phyloP scores from a whole-genome alignment of 2,888 invertebrate species.

The Cetonia aurata region DNA sequence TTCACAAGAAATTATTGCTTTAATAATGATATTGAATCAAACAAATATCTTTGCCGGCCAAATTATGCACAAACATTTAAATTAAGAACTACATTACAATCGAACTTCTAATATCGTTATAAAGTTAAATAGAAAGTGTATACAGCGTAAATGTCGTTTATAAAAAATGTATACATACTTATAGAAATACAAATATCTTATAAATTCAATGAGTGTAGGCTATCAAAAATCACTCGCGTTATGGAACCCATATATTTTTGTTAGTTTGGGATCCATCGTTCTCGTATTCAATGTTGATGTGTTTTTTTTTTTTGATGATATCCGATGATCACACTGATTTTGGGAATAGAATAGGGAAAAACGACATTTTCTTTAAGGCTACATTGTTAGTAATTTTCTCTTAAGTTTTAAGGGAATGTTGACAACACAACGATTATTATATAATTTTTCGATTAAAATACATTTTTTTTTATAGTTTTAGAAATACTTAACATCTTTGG shows the following conservation, averaged over 20 bases:
- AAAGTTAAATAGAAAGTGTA: constrained; percentile 17
- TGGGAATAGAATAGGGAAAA: constrained; percentile 27
- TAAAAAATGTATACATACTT: constrained; percentile 25
- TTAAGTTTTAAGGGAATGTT: constrained; percentile 37
- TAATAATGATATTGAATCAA: not conserved
- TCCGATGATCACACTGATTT: constrained; percentile 43
- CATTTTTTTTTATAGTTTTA: constrained; percentile 22
- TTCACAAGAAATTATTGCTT: constrained; percentile 34
- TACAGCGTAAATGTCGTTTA: constrained; percentile 11
- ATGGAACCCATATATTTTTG: constrained; percentile 18
- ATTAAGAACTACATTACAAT: constrained; percentile 17
- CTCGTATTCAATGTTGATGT: constrained; percentile 14
- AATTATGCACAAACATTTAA: too few relatives aligned
- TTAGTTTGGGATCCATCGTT: constrained; percentile 9
- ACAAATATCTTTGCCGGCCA: constrained; percentile 5
- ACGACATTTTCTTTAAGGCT: constrained; percentile 44
- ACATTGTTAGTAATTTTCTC: constrained; percentile 30
- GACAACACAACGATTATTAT: constrained; percentile 33
- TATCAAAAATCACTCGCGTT: constrained; percentile 28
- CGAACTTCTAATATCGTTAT: not conserved
- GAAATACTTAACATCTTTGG: constrained; percentile 39
- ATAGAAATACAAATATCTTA: constrained; percentile 19
- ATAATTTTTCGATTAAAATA: constrained; percentile 30
- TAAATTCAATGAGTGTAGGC: constrained; percentile 33
- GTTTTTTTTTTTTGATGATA: constrained; percentile 13